Conservation (phyloP, 1,140 invertebrate genomes). For the Plodia interpunctella region DNA sequence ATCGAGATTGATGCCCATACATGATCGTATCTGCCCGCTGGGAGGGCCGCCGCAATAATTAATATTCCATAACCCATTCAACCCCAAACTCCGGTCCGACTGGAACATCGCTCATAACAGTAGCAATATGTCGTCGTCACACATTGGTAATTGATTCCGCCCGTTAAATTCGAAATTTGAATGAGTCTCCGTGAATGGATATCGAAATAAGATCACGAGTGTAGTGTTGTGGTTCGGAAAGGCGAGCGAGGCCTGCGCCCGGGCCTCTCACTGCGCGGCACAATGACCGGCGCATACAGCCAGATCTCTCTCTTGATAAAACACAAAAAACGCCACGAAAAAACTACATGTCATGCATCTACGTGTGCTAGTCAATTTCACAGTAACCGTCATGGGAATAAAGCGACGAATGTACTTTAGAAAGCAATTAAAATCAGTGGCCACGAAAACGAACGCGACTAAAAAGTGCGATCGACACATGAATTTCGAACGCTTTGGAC, state of each 20-base stretch:
- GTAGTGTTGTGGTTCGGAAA: slow-evolving; percentile 33
- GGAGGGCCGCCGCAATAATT: slow-evolving; percentile 53
- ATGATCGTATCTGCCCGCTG: slow-evolving; percentile 59
- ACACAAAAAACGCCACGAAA: slow-evolving; percentile 63
- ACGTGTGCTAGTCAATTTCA: slow-evolving; percentile 72
- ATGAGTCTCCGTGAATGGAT: slow-evolving; percentile 63
- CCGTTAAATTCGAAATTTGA: slow-evolving; percentile 68
- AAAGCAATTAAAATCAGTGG: slow-evolving; percentile 73
- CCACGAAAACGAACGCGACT: slow-evolving; percentile 43
- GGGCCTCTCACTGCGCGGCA: slow-evolving; percentile 43
- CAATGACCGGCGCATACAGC: slow-evolving; percentile 60
- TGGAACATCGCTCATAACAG: slow-evolving; percentile 36
- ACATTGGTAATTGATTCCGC: slow-evolving; percentile 61
- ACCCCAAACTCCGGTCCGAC: slow-evolving; percentile 42
- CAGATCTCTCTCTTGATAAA: slow-evolving; percentile 66
- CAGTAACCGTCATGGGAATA: slow-evolving; percentile 69
- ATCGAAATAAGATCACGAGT: slow-evolving; percentile 65
- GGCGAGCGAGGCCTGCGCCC: slow-evolving; percentile 9
- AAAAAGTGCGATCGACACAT: slow-evolving; percentile 58
- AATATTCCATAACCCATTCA: slow-evolving; percentile 72
- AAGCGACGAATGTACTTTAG: slow-evolving; percentile 62
- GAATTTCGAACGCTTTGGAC: slow-evolving; percentile 43
- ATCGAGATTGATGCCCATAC: slow-evolving; percentile 66
- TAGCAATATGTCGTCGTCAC: slow-evolving; percentile 62
- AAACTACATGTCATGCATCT: slow-evolving; percentile 75